A percentile compares a stretch with the other conserved stretches of the same genome.
These are phyloP conservation scores for Orchestes rusci DNA, from an alignment of 2,888 invertebrate genomes.

Conservation along the genomic window DNA sequence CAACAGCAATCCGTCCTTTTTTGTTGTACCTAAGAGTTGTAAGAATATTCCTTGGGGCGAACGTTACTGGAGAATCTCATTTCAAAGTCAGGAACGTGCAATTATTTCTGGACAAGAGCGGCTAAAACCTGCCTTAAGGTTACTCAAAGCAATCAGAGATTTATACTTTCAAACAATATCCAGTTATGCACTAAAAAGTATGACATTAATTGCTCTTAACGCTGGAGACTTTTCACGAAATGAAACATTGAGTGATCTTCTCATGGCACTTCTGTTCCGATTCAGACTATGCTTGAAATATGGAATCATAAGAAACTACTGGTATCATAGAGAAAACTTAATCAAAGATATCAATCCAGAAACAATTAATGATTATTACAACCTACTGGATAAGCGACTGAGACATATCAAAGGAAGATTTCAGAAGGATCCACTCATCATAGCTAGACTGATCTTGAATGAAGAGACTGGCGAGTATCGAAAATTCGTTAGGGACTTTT, in stretches of 20 bases:
- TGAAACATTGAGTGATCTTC: conserved; percentile 5
- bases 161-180: conserved; percentile 3
- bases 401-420: not conserved
- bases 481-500: too few relatives aligned
- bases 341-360: conserved; percentile 31
- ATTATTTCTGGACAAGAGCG: conserved; percentile 9
- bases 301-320: conserved; percentile 44
- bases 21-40: conserved; percentile 14
- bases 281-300: conserved; percentile 38
- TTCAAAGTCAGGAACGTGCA: conserved; percentile 15
- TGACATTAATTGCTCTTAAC: conserved; percentile 6
- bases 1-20: conserved; percentile 8
- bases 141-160: conserved; percentile 17
- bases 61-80: conserved; percentile 16
- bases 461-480: conserved; percentile 7
- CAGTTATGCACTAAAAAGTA: conserved; percentile 16
- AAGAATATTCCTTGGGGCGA: not conserved
- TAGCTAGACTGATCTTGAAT: conserved; percentile 11
- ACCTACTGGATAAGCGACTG: not conserved
- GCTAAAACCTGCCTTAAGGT: conserved; percentile 14
- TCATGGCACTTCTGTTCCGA: conserved; percentile 44
- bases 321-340: conserved; percentile 47
- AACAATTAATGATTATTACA: conserved; percentile 14
- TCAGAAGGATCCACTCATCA: conserved; percentile 1
- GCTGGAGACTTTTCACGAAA: conserved; percentile 6